phyloP scores from a whole-genome alignment of 2,113 vertebrate genomes.

The Aythya baeri region DNA sequence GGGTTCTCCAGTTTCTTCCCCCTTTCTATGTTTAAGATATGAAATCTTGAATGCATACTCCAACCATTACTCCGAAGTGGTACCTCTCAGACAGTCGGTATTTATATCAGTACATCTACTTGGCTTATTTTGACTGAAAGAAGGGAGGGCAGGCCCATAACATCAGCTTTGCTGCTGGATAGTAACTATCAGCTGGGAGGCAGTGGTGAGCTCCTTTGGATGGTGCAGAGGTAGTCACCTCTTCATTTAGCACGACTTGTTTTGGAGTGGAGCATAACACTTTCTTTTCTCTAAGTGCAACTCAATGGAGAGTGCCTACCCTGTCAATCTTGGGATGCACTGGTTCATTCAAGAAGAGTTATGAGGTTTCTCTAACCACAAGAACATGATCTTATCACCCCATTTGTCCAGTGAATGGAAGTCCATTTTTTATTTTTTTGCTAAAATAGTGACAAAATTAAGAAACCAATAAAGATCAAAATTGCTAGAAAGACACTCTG shows the following conservation, averaged over 20 bases:
- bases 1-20: not conserved
- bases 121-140: not conserved
- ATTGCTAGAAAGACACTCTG: not conserved
- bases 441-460: not conserved
- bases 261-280: not conserved
- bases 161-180: not conserved
- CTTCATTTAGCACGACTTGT: not conserved
- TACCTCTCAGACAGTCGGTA: not conserved
- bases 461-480: not conserved
- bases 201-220: not conserved
- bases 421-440: not conserved
- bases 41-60: not conserved
- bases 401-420: not conserved
- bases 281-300: rapidly evolving
- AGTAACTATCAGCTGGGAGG: not conserved
- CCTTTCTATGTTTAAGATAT: not conserved
- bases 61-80: not conserved
- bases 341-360: not conserved
- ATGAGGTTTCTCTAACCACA: not conserved
- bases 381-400: not conserved
- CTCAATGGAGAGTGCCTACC: not conserved
- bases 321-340: rapidly evolving
- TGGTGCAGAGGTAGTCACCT: not conserved
- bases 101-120: not conserved
- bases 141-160: not conserved